Base-by-base conservation (phyloP, 2,113 vertebrate genomes). In the Orientallactaga bullata region DNA sequence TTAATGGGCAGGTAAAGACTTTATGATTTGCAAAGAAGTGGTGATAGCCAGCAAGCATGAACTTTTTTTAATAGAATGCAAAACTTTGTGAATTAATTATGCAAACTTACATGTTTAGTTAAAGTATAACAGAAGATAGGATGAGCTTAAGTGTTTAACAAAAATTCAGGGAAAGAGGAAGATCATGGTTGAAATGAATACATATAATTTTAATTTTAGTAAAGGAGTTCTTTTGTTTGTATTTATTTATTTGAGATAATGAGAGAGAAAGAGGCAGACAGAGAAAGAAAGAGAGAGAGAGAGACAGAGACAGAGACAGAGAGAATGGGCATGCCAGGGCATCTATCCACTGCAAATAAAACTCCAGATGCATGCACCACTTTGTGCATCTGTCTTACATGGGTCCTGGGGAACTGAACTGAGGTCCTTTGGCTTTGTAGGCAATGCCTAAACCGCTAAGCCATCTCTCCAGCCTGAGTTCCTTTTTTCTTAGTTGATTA, bases 1-100 rank as follows among this genome's bases (percentile, higher is more conserved):
- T 79, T 88, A 66, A 51, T 78, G 32, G 26, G 35, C 15, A 23
- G 17, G 7, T 18, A 58, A 63, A 79, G 21, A 24, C 39, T 28
- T 78, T 96, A 91, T 68, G 84, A 65, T 68, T 95, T 85, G 30
- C 24, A 83, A 88, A 95, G 74, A 95, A 96, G 94, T 93, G 77
- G 77, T 93, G 96, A 95, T 74, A 94, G 30, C 20, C 32, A 94
- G 47, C 51, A 63, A 92, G 12, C 3, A 79, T 23, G 61, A 26
- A 76, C 37, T 3, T 28, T 30, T 93, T 87, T 93, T 87, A 55
- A 37, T 69, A 69, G 9, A 86, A 83, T 76, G 63, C 13, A 79
- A 87, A 66, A 7, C 5, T 72, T 26, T 85, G 37, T 86, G 60
- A 87, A 30, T 95, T 86, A 60, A 61, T 85, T 82, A 72, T 85